Percentiles rank a stretch among this genome's conserved stretches.
phyloP scores from a whole-genome alignment of 2,888 invertebrate genomes.

The Tenthredo notha region DNA sequence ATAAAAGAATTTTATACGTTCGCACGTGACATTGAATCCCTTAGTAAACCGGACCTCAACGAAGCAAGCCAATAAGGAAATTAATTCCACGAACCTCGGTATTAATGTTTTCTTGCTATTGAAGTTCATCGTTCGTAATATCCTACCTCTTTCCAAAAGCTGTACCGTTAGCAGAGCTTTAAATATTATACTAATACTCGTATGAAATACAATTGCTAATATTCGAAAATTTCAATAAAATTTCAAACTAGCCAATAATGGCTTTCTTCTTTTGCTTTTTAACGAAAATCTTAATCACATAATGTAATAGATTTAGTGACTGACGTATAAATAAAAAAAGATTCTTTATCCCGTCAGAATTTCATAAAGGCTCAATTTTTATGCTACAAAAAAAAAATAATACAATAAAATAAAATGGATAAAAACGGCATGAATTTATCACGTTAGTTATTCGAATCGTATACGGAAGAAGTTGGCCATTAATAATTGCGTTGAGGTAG shows the following conservation, averaged over 20 bases:
- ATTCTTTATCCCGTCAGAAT: background rate
- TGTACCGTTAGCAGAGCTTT: background rate
- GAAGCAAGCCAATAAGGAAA: slow-evolving; percentile 35
- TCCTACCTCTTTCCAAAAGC: background rate
- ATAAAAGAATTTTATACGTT: slow-evolving; percentile 5
- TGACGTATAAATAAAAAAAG: background rate
- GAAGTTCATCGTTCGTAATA: background rate
- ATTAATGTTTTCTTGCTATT: slow-evolving; percentile 12
- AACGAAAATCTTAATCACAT: too few species aligned
- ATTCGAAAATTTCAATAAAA: too few species aligned
- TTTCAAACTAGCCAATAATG: too few species aligned
- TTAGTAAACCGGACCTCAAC: background rate
- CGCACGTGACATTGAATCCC: background rate
- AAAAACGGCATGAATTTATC: background rate
- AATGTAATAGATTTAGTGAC: background rate
- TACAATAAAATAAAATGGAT: background rate
- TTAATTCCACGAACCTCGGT: slow-evolving; percentile 33
- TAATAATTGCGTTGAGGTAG: slow-evolving; percentile 17
- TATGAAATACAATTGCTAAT: background rate
- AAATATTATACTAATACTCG: background rate
- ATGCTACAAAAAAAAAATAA: background rate
- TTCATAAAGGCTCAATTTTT: background rate
- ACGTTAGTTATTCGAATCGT: background rate
- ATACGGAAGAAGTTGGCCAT: background rate
- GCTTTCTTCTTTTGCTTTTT: too few species aligned